These are phyloP conservation scores for Halcyon badia DNA, from an alignment of 2,797 vertebrate species.

Conservation along the genomic window DNA sequence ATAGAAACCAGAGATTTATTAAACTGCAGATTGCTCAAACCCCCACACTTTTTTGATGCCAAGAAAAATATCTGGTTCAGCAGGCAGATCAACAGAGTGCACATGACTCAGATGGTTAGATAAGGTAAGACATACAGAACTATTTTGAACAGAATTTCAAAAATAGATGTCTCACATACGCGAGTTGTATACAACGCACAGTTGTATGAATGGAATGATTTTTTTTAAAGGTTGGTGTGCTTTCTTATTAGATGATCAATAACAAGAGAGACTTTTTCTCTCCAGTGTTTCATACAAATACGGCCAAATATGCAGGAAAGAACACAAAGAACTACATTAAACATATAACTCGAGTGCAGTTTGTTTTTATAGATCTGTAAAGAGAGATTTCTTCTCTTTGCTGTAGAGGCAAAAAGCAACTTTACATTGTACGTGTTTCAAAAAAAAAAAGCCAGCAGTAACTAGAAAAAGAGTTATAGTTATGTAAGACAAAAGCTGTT, in stretches of 20 bases:
- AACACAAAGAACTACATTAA: not conserved
- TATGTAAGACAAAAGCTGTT: not conserved
- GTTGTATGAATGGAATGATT: not conserved
- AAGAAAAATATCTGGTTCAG: slow-evolving; percentile 49
- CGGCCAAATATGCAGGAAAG: not conserved
- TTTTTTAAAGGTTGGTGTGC: not conserved
- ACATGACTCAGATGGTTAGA: slow-evolving; percentile 10
- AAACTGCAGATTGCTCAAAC: not conserved
- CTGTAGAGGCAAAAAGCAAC: not conserved
- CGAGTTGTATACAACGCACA: not conserved
- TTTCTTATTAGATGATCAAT: not conserved
- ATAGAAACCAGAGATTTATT: slow-evolving; percentile 8
- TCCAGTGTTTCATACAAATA: not conserved
- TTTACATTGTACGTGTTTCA: not conserved
- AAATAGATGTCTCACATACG: not conserved
- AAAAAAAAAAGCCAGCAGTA: not conserved
- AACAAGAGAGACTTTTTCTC: not conserved
- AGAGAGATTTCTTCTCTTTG: not conserved
- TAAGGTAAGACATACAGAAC: not conserved
- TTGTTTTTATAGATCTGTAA: not conserved
- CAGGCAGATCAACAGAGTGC: not conserved
- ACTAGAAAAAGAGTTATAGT: not conserved
- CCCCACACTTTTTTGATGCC: slow-evolving; percentile 1
- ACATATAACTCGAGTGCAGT: not conserved
- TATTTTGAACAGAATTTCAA: slow-evolving; percentile 1